These are phyloP conservation scores for Trichonephila inaurata DNA, from an alignment of 1,140 invertebrate genomes.

Conservation along the genomic window DNA sequence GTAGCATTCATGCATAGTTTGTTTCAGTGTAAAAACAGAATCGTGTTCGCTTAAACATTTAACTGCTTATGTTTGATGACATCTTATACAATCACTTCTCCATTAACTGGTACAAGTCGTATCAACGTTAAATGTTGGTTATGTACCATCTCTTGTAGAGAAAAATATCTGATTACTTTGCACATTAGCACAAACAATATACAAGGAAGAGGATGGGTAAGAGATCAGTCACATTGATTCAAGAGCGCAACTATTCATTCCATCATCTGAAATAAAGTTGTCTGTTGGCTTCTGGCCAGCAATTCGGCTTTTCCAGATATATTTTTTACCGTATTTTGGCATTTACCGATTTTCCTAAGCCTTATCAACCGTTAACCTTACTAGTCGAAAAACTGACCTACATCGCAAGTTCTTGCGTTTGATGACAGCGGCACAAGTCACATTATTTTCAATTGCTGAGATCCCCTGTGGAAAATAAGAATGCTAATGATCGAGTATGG, in stretches of 20 bases:
- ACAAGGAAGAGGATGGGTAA: not conserved
- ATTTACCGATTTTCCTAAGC: slow-evolving; percentile 69
- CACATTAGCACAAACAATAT: slow-evolving; percentile 6
- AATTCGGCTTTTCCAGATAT: slow-evolving; percentile 25
- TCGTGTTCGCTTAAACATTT: no score
- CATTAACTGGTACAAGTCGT: no score
- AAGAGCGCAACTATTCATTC: slow-evolving; percentile 26
- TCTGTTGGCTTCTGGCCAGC: slow-evolving; percentile 46
- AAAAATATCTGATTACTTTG: not conserved
- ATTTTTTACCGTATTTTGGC: slow-evolving; percentile 58
- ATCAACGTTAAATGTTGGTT: no score
- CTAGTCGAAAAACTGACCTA: slow-evolving; percentile 63
- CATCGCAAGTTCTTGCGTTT: not conserved
- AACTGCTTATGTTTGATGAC: no score
- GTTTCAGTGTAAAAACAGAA: no score
- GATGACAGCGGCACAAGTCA: slow-evolving; percentile 55
- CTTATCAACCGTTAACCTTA: slow-evolving; percentile 45
- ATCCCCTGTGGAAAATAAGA: slow-evolving; percentile 23
- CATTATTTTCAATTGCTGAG: slow-evolving; percentile 38
- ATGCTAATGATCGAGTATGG: slow-evolving; percentile 36
- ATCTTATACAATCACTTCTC: no score
- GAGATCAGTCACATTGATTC: slow-evolving; percentile 51
- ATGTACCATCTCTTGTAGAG: no score
- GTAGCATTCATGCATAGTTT: no score
- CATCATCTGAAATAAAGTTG: slow-evolving; percentile 42